These are phyloP conservation scores for Strongylocentrotus purpuratus DNA, from an alignment of 35 echinoderm and acorn worm species.

Conservation along the genomic window DNA sequence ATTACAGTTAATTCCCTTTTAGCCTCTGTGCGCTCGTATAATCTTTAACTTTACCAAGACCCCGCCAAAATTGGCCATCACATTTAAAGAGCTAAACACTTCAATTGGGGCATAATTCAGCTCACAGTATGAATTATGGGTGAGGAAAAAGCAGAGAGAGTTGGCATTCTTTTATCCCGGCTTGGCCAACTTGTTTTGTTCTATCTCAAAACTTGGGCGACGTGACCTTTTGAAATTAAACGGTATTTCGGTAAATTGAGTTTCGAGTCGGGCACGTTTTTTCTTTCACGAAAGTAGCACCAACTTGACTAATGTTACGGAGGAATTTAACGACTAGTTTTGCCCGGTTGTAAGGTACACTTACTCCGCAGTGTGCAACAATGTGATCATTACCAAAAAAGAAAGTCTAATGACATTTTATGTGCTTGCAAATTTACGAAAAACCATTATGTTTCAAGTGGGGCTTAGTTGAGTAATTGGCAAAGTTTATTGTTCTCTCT, in stretches of 20 bases:
- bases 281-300: background rate
- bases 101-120: slow-evolving; percentile 1
- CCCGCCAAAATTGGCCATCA: slow-evolving; percentile 8
- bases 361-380: background rate
- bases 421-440: background rate
- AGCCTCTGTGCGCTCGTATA: slow-evolving; percentile 7
- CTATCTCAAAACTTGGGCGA: background rate
- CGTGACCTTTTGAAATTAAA: slow-evolving; percentile 38
- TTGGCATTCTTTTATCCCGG: slow-evolving; percentile 16
- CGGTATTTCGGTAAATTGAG: background rate
- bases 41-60: background rate
- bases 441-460: too few species aligned
- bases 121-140: slow-evolving; percentile 11
- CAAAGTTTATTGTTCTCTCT: too few species aligned
- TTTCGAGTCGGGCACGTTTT: slow-evolving; percentile 1
- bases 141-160: background rate
- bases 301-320: background rate
- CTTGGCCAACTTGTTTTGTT: slow-evolving; percentile 16
- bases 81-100: background rate
- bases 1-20: slow-evolving; percentile 32
- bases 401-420: background rate
- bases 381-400: background rate
- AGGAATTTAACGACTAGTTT: background rate
- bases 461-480: too few species aligned
- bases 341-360: background rate